Base-by-base conservation (phyloP, 2,797 vertebrate species). In the Vultur gryphus region DNA sequence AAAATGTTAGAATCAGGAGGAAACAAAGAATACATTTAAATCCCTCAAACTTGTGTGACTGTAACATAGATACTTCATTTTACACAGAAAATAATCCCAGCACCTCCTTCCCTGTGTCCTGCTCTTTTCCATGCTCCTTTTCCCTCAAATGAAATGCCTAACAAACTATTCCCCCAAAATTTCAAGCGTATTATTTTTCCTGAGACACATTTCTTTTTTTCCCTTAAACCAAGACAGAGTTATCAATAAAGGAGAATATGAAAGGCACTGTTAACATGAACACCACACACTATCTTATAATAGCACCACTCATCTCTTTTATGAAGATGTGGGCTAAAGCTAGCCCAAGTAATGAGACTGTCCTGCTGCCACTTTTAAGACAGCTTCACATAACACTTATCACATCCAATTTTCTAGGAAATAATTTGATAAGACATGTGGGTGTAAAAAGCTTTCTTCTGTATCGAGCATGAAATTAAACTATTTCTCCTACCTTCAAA, bases 381-480 rank as follows among this genome's bases (percentile, higher is more conserved):
- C 77, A 87, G 65, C 46, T 89, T 84, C 91, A 69, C 52, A 51
- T 41, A 81, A 83, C 80, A 78, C 81, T 49, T n/a, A 69, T 20
- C 83, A 77, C 83, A 90, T 80, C 57, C 90, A 62, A 71, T 89
- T 85, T 81, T 72, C 90, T 19, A 81, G 69, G 75, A 87, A 94
- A 93, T 91, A 11, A 93, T 79, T 25, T 88, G 88, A 61, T 88
- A 82, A 57, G 90, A 90, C 62, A 62, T 3, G 52, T 61, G 83
- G 67, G 80, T 89, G 87, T 33, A 52, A 88, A 93, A 87, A 83
- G 71, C 85, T 81, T 90, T 87, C 84, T 91, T 94, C 76, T 61
- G 21, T 29, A 88, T 28, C 3, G 3, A 89, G 51, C 89, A 83
- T 78, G 79, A 91, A 95, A 96, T 69, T 49, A 89, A 95, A 83